These are phyloP conservation scores for Arbacia lixula DNA, from an alignment of 53 echinoderm and acorn worm genomes.

Conservation along the genomic window DNA sequence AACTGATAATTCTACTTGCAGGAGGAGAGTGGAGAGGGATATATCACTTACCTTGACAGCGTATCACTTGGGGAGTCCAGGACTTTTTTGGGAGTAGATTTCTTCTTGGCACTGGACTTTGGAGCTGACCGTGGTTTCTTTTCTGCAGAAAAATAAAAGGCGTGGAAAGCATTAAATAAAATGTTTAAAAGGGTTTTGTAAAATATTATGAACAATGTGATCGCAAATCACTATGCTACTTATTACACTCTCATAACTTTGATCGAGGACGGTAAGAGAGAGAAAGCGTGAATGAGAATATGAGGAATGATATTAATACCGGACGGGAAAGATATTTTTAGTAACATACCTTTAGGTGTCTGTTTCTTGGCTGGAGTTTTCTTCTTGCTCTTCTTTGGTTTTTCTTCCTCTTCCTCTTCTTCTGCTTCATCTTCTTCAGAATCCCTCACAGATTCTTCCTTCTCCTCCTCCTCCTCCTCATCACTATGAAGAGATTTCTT, in stretches of 20 bases:
- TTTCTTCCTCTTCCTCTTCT: slow-evolving; percentile 40
- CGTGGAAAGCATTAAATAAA: too few species aligned
- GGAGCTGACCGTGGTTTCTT: slow-evolving; percentile 43
- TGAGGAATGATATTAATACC: too few species aligned
- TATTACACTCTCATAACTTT: too few species aligned
- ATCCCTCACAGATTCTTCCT: slow-evolving; percentile 25
- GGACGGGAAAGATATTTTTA: too few species aligned
- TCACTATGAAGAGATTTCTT: neutral
- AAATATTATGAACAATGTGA: too few species aligned
- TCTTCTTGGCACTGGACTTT: slow-evolving; percentile 38
- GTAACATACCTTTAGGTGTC: slow-evolving; percentile 39
- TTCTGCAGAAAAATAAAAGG: neutral
- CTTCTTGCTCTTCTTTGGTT: slow-evolving; percentile 61
- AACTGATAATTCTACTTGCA: too few species aligned
- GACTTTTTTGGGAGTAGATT: neutral
- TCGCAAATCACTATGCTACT: too few species aligned
- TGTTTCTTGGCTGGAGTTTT: slow-evolving; percentile 61
- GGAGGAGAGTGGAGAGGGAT: too few species aligned
- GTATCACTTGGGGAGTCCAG: slow-evolving; percentile 16
- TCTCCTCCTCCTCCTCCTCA: slow-evolving; percentile 23
- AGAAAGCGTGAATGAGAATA: too few species aligned
- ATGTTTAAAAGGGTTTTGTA: too few species aligned
- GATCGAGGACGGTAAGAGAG: too few species aligned
- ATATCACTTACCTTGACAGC: slow-evolving; percentile 39
- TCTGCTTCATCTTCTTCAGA: slow-evolving; percentile 53